Evolutionary conservation across 2,888 invertebrate genomes (phyloP).

Genomic region (Melinaea menophilus): DNA sequence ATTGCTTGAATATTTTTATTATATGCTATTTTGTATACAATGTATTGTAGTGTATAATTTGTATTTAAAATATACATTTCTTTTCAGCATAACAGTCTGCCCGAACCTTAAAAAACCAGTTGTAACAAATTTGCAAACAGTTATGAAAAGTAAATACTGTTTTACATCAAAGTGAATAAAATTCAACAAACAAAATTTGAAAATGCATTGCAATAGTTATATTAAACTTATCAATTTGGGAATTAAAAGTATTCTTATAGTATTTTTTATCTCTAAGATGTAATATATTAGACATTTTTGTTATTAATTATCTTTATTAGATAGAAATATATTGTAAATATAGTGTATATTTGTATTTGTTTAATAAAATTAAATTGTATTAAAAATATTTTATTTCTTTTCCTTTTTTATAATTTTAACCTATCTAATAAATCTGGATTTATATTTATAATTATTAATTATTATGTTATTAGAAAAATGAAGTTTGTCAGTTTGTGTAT

Average conservation of each 20-base stretch:
- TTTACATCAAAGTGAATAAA: conserved; percentile 43
- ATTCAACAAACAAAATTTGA: not conserved
- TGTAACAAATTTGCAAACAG: conserved; percentile 79
- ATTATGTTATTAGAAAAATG: too few relatives aligned
- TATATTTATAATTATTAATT: too few relatives aligned
- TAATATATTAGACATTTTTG: conserved; percentile 2
- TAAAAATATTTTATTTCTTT: too few relatives aligned
- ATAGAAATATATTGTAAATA: conserved; percentile 1
- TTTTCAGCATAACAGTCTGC: conserved; percentile 83
- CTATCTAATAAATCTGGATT: too few relatives aligned
- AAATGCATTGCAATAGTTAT: conserved; percentile 10
- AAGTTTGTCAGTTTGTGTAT: too few relatives aligned
- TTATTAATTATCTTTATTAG: not conserved
- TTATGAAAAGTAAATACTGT: conserved; percentile 70
- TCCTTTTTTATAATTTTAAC: too few relatives aligned
- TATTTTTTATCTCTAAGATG: conserved; percentile 38
- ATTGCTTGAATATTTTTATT: conserved; percentile 5
- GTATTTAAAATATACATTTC: conserved; percentile 16
- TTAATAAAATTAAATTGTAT: too few relatives aligned
- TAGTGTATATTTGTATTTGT: conserved; percentile 1
- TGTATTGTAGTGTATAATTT: not conserved
- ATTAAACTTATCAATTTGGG: conserved; percentile 10
- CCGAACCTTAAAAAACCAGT: conserved; percentile 81
- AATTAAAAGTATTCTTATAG: conserved; percentile 53
- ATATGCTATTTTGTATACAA: conserved; percentile 7